Percentiles rank a stretch among this genome's conserved stretches.
These are phyloP conservation scores for Coremacera marginata DNA, from an alignment of 2,888 invertebrate species.

Conservation along the genomic window DNA sequence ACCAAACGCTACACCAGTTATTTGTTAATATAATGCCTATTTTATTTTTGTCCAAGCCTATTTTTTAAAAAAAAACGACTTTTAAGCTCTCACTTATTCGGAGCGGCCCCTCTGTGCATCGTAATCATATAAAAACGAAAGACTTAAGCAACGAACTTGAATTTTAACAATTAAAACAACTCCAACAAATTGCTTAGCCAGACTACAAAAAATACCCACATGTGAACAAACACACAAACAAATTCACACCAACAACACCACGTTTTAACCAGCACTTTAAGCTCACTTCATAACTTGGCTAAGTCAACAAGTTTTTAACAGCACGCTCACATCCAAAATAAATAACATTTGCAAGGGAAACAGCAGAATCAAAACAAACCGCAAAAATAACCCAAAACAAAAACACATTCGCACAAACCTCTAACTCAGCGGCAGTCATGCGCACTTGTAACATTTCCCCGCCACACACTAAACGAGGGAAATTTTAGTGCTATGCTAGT, in stretches of 20 bases:
- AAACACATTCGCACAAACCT: slow-evolving; percentile 17
- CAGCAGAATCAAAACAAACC: slow-evolving; percentile 25
- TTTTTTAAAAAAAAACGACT: too few species aligned
- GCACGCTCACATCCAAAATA: not conserved
- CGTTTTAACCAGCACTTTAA: not conserved
- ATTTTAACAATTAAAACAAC: too few species aligned
- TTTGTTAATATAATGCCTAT: too few species aligned
- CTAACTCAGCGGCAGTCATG: slow-evolving; percentile 33
- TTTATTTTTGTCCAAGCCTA: too few species aligned
- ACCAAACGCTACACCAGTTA: too few species aligned
- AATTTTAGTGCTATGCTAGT: slow-evolving; percentile 38
- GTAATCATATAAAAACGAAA: not conserved
- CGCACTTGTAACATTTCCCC: slow-evolving; percentile 36
- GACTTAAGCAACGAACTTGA: not conserved
- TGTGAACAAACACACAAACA: not conserved
- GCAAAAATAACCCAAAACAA: slow-evolving; percentile 30
- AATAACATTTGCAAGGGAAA: not conserved
- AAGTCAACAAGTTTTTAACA: not conserved
- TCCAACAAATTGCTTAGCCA: not conserved
- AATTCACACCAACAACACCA: not conserved
- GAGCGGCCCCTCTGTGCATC: too few species aligned
- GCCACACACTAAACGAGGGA: slow-evolving; percentile 29
- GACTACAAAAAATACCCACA: not conserved
- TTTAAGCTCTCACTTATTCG: too few species aligned
- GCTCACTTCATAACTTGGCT: not conserved